These are phyloP conservation scores for Neuroscelio doddi DNA, from an alignment of 2,888 invertebrate species.

Conservation along the genomic window DNA sequence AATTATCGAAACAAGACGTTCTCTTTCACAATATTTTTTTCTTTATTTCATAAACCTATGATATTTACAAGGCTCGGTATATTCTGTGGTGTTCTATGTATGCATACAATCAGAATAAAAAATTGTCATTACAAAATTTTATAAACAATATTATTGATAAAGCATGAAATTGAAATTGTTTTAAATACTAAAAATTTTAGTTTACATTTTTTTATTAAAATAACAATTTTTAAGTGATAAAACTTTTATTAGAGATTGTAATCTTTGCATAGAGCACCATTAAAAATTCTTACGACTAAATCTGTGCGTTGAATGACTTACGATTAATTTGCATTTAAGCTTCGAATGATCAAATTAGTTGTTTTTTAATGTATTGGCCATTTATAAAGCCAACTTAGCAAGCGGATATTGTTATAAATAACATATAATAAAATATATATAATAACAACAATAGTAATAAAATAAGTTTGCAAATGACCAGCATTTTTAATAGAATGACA, in stretches of 20 bases:
- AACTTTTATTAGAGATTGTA: background rate
- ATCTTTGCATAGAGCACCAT: slow-evolving; percentile 57
- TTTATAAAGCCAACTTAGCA: no score
- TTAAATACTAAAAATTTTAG: no score
- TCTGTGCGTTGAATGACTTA: slow-evolving; percentile 68
- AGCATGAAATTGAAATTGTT: no score
- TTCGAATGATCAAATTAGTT: slow-evolving; percentile 20
- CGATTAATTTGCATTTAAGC: slow-evolving; percentile 49
- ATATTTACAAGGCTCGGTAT: slow-evolving; percentile 56
- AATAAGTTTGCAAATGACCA: no score
- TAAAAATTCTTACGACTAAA: slow-evolving; percentile 63
- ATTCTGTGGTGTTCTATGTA: slow-evolving; percentile 55
- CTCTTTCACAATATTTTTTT: background rate
- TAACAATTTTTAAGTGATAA: background rate
- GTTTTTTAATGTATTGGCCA: background rate
- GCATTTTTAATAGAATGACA: no score
- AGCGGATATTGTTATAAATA: no score
- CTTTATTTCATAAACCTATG: slow-evolving; percentile 12
- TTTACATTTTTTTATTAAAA: background rate
- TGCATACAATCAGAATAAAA: no score
- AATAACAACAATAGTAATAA: no score
- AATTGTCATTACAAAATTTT: no score
- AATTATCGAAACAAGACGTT: background rate
- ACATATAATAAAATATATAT: no score
- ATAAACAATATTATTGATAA: no score